A percentile compares a stretch with the other conserved stretches of the same genome.
Conservation (phyloP, 2,113 vertebrate species). For the Pyrgilauda ruficollis region DNA sequence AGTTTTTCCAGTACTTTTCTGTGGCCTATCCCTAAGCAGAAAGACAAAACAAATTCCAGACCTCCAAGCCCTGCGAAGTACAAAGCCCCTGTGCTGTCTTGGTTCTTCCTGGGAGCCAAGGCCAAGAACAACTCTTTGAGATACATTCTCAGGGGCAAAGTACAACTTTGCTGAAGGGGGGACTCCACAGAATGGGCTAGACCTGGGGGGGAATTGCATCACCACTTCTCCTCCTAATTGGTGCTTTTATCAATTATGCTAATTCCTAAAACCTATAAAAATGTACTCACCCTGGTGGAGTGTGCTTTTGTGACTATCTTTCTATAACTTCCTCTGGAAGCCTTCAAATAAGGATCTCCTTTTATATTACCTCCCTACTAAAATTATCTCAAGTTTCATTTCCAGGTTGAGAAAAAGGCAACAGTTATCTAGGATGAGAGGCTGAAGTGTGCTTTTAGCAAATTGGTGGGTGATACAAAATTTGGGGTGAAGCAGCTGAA, state of each 20-base stretch:
- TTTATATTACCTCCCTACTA: neutral
- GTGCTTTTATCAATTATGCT: neutral
- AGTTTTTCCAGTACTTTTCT: neutral
- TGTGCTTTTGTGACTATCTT: neutral
- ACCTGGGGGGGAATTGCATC: neutral
- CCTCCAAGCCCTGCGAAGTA: neutral
- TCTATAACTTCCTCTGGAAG: neutral
- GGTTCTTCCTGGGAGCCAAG: neutral
- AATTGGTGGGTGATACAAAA: rapidly evolving
- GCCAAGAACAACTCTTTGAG: neutral
- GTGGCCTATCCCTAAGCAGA: neutral
- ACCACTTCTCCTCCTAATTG: neutral
- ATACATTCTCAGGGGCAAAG: neutral
- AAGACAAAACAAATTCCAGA: neutral
- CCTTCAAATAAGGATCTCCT: neutral
- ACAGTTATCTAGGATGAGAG: neutral
- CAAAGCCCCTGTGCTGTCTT: neutral
- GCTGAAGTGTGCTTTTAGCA: neutral
- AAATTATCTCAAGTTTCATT: neutral
- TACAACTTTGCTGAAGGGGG: neutral
- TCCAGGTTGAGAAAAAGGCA: neutral
- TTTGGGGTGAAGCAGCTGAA: neutral
- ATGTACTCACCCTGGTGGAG: rapidly evolving
- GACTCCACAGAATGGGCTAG: neutral
- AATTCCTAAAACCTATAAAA: neutral